Evolutionary conservation across 2,113 vertebrate genomes (phyloP).

Genomic region (Hystrix brachyura): DNA sequence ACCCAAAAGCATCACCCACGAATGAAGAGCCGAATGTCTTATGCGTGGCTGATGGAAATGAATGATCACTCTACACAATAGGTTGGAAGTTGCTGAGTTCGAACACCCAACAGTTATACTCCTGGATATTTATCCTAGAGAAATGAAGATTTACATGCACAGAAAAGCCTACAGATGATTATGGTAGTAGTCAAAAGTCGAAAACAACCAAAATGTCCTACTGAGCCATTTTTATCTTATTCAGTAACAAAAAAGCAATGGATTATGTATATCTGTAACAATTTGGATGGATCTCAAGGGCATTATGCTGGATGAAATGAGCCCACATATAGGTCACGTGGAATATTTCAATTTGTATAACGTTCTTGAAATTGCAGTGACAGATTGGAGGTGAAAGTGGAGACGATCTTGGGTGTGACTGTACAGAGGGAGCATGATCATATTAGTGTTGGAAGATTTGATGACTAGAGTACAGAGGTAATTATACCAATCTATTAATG

Average conservation of each 20-base stretch:
- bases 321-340: neutral
- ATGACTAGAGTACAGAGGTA: neutral
- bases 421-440: neutral
- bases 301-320: neutral
- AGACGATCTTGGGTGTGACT: neutral
- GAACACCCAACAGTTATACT: neutral
- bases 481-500: neutral
- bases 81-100: neutral
- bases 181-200: neutral
- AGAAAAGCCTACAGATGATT: neutral
- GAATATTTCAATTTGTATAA: neutral
- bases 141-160: neutral
- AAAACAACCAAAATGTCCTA: neutral
- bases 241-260: neutral
- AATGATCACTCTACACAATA: neutral
- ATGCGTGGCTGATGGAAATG: neutral
- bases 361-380: neutral
- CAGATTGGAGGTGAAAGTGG: neutral
- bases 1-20: neutral
- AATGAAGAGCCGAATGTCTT: neutral
- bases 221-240: neutral
- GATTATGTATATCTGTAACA: neutral
- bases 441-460: neutral
- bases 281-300: neutral
- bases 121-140: neutral